Conservation (phyloP, 1,140 invertebrate species). For the Chrysomallon squamiferum region DNA sequence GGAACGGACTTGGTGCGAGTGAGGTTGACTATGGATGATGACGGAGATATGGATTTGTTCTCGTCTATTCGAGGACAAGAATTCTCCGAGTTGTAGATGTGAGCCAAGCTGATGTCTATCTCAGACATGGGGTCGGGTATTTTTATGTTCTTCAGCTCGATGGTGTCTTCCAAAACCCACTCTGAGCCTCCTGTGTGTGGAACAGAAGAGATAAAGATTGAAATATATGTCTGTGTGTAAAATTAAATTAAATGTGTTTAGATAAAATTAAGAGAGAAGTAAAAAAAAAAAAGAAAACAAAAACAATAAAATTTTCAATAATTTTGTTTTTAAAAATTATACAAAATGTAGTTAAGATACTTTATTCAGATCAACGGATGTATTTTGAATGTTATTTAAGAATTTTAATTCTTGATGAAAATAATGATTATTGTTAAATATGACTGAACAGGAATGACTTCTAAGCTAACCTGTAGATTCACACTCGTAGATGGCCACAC, state of each 20-base stretch:
- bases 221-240: background rate
- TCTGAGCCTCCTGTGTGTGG: slow-evolving; percentile 76
- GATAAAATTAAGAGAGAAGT: slow-evolving; percentile 1
- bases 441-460: too few relatives aligned
- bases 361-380: too few relatives aligned
- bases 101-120: slow-evolving; percentile 51
- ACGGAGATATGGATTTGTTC: slow-evolving; percentile 23
- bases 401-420: too few relatives aligned
- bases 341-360: too few relatives aligned
- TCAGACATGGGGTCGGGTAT: slow-evolving; percentile 59
- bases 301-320: background rate
- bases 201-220: background rate
- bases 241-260: background rate
- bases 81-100: slow-evolving; percentile 19
- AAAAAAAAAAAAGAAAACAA: background rate
- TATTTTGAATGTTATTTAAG: too few relatives aligned
- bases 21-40: slow-evolving; percentile 35
- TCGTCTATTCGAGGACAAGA: background rate
- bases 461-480: slow-evolving; percentile 81
- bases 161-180: slow-evolving; percentile 96
- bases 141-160: slow-evolving; percentile 61
- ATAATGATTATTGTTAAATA: too few relatives aligned
- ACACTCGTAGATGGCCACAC: slow-evolving; percentile 97
- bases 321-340: too few relatives aligned
- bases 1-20: slow-evolving; percentile 82